Percentiles rank a stretch among this genome's conserved stretches.
These are phyloP conservation scores for Phrynosoma platyrhinos DNA, from an alignment of 2,113 vertebrate species.

Conservation along the genomic window DNA sequence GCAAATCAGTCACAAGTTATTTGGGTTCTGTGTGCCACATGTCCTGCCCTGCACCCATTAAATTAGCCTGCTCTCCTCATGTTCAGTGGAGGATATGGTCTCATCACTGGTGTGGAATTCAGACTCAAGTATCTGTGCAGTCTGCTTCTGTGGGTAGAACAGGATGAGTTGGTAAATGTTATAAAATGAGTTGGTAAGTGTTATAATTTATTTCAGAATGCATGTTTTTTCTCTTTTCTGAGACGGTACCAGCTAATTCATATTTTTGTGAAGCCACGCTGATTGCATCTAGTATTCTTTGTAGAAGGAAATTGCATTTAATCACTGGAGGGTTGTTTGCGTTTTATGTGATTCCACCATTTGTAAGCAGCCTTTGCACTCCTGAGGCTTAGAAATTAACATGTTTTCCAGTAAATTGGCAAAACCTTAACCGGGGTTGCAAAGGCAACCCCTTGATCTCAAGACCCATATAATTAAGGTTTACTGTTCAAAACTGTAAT, in stretches of 20 bases:
- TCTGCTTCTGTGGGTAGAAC: too few species aligned
- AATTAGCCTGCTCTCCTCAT: too few species aligned
- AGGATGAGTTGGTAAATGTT: too few species aligned
- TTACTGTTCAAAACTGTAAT: not conserved
- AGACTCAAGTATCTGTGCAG: too few species aligned
- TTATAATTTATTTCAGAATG: not conserved
- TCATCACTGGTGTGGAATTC: not conserved
- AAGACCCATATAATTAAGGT: not conserved
- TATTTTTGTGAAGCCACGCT: not conserved
- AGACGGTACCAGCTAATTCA: not conserved
- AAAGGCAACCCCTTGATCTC: not conserved
- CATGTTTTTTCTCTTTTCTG: not conserved
- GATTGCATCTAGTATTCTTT: accelerated
- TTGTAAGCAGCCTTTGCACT: not conserved
- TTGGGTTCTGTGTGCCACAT: too few species aligned
- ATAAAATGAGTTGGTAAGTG: not conserved
- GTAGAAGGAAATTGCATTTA: not conserved
- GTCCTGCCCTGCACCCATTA: too few species aligned
- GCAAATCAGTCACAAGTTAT: too few species aligned
- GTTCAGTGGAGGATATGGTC: not conserved
- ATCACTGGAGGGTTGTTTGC: not conserved
- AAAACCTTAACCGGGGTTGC: not conserved
- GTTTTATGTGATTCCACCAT: not conserved
- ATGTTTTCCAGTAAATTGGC: not conserved
- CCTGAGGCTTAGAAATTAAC: not conserved